A percentile compares a stretch with the other conserved stretches of the same genome.
phyloP scores from a whole-genome alignment of 2,113 vertebrate genomes.

The Hystrix cristata region DNA sequence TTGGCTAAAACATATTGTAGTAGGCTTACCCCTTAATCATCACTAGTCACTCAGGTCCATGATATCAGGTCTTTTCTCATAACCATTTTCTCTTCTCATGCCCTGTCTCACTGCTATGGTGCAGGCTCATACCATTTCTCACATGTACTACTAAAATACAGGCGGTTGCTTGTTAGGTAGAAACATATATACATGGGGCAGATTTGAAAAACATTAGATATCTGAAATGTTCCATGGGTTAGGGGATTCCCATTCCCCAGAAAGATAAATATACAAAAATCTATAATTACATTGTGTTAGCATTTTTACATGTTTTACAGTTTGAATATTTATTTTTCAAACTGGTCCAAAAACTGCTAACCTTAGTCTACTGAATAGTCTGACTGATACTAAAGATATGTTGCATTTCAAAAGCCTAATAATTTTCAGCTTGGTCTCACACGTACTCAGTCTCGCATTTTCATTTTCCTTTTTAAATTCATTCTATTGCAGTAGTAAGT shows the following conservation, averaged over 20 bases:
- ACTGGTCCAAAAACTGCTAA: neutral
- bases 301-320: conserved; percentile 12
- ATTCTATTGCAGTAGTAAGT: conserved; percentile 16
- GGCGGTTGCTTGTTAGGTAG: neutral
- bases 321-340: conserved; percentile 57
- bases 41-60: neutral
- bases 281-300: neutral
- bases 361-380: neutral
- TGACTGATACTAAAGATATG: conserved; percentile 10
- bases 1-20: neutral
- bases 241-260: neutral
- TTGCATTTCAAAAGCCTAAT: neutral
- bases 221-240: neutral
- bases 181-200: neutral
- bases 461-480: conserved; percentile 33
- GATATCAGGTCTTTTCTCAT: neutral
- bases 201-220: conserved; percentile 38
- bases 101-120: neutral
- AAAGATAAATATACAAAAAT: conserved; percentile 27
- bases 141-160: neutral
- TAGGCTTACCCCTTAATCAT: neutral
- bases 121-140: neutral
- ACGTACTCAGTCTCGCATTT: conserved; percentile 16
- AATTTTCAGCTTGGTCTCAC: neutral
- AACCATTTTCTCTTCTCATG: neutral